phyloP scores from a whole-genome alignment of 2,113 vertebrate genomes.

The Hucho hucho region DNA sequence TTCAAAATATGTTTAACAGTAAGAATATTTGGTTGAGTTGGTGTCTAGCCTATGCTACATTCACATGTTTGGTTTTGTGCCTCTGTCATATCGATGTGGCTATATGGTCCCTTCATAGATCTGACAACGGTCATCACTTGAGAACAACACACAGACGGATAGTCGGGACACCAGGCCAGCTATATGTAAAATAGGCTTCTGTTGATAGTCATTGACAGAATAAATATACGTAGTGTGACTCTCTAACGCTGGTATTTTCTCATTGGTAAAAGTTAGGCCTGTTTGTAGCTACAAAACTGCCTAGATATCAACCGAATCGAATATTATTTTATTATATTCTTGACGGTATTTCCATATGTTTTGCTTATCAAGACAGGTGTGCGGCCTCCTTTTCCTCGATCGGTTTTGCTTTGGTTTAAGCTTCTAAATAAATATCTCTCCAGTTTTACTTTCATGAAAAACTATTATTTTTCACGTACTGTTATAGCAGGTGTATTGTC shows the following conservation, averaged over 20 bases:
- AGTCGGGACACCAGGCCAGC: conserved; percentile 41
- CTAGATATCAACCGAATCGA: conserved; percentile 37
- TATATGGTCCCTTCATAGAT: conserved; percentile 44
- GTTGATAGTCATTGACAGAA: neutral
- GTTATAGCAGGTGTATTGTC: no score
- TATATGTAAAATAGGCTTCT: conserved; percentile 5
- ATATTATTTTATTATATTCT: conserved; percentile 19
- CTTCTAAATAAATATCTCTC: conserved; percentile 48
- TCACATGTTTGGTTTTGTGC: conserved; percentile 60
- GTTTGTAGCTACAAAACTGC: conserved; percentile 61
- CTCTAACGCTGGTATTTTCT: conserved; percentile 58
- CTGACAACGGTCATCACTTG: conserved; percentile 52
- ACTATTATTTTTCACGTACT: conserved; percentile 5
- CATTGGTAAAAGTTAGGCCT: conserved; percentile 34
- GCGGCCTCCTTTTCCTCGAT: conserved; percentile 58
- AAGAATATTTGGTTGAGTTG: conserved; percentile 27
- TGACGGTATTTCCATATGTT: conserved; percentile 23
- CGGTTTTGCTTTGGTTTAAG: conserved; percentile 69
- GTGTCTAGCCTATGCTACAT: conserved; percentile 55
- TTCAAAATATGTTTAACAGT: conserved; percentile 51
- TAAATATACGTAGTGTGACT: conserved; percentile 39
- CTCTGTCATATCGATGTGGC: conserved; percentile 19
- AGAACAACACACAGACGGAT: conserved; percentile 70
- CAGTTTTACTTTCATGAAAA: conserved; percentile 51
- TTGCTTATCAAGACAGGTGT: conserved; percentile 55